Percentiles rank a stretch among this genome's conserved stretches.
These are phyloP conservation scores for Thalassoma bifasciatum DNA, from an alignment of 2,113 vertebrate genomes.

Conservation along the genomic window DNA sequence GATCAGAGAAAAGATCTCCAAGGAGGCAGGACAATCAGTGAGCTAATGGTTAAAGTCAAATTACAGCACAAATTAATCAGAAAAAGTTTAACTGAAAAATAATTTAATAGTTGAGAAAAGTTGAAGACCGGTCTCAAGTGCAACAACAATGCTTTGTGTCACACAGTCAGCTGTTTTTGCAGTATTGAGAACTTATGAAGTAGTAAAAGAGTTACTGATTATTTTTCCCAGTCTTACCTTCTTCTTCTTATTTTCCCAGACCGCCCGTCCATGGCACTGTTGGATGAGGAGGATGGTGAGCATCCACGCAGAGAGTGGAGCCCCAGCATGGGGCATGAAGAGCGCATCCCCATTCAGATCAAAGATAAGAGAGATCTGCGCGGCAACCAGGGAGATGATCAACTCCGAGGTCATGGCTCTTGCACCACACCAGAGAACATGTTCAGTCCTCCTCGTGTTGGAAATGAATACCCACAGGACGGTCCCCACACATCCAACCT, in stretches of 20 bases:
- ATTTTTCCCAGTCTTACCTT: conserved; percentile 5
- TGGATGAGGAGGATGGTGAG: conserved; percentile 78
- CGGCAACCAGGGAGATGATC: conserved; percentile 66
- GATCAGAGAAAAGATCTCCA: too few species aligned
- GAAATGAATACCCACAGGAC: conserved; percentile 74
- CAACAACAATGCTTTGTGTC: too few species aligned
- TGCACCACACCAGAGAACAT: conserved; percentile 76
- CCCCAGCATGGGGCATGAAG: conserved; percentile 81
- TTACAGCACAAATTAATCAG: too few species aligned
- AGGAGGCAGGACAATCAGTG: too few species aligned
- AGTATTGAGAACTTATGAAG: too few species aligned
- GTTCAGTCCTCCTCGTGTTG: conserved; percentile 72
- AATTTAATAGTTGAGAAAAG: too few species aligned
- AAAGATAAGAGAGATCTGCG: conserved; percentile 78
- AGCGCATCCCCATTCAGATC: conserved; percentile 78
- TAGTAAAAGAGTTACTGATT: too few species aligned
- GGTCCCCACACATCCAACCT: conserved; percentile 74
- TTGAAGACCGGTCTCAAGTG: too few species aligned
- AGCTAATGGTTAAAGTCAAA: too few species aligned
- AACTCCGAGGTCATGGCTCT: conserved; percentile 71
- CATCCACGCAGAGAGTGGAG: conserved; percentile 80
- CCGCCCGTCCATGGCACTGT: conserved; percentile 75
- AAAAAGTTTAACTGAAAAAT: too few species aligned
- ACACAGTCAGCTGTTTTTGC: too few species aligned
- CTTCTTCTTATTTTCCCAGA: conserved; percentile 51